These are phyloP conservation scores for Pimephales promelas DNA, from an alignment of 2,113 vertebrate genomes.

Conservation along the genomic window DNA sequence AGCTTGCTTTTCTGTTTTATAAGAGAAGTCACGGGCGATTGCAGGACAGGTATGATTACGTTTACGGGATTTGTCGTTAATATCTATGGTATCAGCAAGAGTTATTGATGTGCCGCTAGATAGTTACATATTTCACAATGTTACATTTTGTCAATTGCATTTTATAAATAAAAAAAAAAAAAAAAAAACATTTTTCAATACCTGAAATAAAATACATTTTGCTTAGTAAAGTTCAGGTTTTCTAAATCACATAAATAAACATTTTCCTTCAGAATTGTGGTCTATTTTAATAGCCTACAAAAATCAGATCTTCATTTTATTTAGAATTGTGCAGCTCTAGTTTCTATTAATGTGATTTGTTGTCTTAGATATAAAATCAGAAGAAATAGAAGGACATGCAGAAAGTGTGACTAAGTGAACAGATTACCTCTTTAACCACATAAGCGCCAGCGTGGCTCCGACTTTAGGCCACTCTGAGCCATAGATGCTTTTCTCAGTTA, in stretches of 20 bases:
- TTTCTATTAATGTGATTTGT: not conserved
- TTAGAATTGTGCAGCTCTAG: not conserved
- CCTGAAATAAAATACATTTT: not conserved
- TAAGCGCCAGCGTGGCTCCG: conserved; percentile 88
- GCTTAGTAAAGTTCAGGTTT: not conserved
- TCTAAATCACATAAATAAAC: not conserved
- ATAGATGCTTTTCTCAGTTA: conserved; percentile 83
- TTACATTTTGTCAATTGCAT: not conserved
- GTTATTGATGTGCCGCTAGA: not conserved
- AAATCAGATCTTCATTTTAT: too few relatives aligned
- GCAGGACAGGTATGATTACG: too few relatives aligned
- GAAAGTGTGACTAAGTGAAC: not conserved
- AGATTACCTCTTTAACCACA: conserved; percentile 95
- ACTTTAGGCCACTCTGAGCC: conserved; percentile 88
- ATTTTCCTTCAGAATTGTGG: not conserved
- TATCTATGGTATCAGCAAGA: too few relatives aligned
- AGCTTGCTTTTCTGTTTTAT: too few relatives aligned
- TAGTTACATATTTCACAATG: not conserved
- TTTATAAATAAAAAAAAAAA: not conserved
- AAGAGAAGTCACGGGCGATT: too few relatives aligned
- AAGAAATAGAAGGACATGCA: not conserved
- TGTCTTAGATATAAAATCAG: not conserved
- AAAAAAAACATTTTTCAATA: not conserved
- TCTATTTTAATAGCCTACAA: too few relatives aligned
- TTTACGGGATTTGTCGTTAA: too few relatives aligned